Percentiles rank a stretch among this genome's conserved stretches.
Conservation (phyloP, 2,113 vertebrate genomes). For the Oncorhynchus kisutch region DNA sequence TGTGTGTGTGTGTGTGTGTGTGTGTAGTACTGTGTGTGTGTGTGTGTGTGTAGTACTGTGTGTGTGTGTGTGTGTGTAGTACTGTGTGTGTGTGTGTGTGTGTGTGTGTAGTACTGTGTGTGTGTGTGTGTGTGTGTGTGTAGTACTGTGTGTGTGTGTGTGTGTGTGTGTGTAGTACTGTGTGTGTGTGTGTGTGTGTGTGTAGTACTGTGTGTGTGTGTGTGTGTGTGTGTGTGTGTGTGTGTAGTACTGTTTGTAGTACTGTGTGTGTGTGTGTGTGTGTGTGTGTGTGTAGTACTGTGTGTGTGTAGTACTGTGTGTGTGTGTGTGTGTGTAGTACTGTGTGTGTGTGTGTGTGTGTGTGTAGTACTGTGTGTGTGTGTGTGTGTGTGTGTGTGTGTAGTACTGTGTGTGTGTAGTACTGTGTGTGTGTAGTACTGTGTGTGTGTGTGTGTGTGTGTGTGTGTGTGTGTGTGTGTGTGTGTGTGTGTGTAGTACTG, state of each 20-base stretch:
- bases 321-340: no score
- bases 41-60: not conserved
- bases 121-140: constrained; percentile 2
- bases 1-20: not conserved
- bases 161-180: no score
- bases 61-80: not conserved
- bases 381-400: not conserved
- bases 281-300: no score
- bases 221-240: no score
- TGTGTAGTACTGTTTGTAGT: not conserved
- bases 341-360: constrained; percentile 9
- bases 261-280: constrained; percentile 12
- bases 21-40: not conserved
- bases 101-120: no score
- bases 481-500: no score
- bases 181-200: no score
- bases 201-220: no score
- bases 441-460: no score
- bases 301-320: not conserved
- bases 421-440: not conserved
- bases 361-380: not conserved
- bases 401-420: not conserved
- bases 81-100: not conserved
- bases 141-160: no score
- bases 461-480: no score